Evolutionary conservation across 2,888 invertebrate species (phyloP).

Genomic region (Danaus chrysippus): DNA sequence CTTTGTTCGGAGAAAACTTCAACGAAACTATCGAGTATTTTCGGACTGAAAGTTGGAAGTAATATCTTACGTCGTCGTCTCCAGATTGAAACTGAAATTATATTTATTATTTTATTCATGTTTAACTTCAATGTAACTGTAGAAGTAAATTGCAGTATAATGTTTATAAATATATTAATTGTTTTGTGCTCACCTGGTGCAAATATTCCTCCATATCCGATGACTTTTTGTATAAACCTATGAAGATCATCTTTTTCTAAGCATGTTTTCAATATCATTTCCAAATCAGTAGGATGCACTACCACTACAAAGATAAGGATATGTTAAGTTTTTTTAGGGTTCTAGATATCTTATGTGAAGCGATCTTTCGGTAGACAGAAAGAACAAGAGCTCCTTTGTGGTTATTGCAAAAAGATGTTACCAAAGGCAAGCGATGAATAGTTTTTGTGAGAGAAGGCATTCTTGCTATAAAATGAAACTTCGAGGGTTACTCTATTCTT

Average conservation of each 20-base stretch:
- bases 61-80: constrained; percentile 79
- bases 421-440: too few species aligned
- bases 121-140: too few species aligned
- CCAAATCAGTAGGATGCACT: constrained; percentile 55
- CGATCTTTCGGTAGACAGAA: too few species aligned
- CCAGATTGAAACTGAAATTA: constrained; percentile 76
- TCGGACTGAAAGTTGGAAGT: constrained; percentile 83
- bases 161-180: neutral
- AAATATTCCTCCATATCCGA: constrained; percentile 42
- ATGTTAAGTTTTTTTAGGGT: too few species aligned
- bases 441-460: too few species aligned
- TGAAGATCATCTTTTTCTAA: constrained; percentile 51
- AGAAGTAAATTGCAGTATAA: neutral
- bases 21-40: constrained; percentile 81
- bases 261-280: constrained; percentile 59
- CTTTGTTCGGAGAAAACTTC: constrained; percentile 81
- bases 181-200: constrained; percentile 37
- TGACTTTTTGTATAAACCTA: constrained; percentile 33
- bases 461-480: too few species aligned
- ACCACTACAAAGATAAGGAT: constrained; percentile 43
- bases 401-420: too few species aligned
- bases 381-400: too few species aligned
- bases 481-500: too few species aligned
- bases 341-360: too few species aligned
- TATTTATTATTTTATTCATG: neutral